Base-by-base conservation (phyloP, 2,888 invertebrate species). In the Dynastes maya region DNA sequence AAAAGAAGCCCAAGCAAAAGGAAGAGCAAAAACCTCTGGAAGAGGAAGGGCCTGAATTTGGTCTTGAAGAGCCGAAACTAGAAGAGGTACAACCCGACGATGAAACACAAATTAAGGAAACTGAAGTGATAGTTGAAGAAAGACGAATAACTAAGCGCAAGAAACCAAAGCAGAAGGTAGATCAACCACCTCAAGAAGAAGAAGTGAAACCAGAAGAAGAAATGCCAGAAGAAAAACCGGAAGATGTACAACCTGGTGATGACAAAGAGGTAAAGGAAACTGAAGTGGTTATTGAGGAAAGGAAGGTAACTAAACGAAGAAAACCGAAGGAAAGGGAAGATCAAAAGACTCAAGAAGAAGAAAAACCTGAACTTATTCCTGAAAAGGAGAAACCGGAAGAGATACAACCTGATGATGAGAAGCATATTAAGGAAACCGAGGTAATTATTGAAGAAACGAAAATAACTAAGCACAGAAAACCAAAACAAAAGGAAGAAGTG, bases 91-190 rank as follows among this genome's bases (percentile, higher is more conserved):
- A 45, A 45, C 45, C 45, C 0, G 8, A 8, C 2, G 9, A 45
- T 45, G 45, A 5, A 1, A 45, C 6, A 45, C 45, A 9, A 8
- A 11, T 45, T 45, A 45, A 45, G 45, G 45, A 45, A 45, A 45
- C 11, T 45, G 45, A 45, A 11, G 8, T 45, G 45, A 8, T 45
- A 45, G 40, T 45, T 82, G 5, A 80, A 83, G 84, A 80, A 81
- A 81, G 11, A 80, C 82, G 58, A 88, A 87, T 82, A 86, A 89
- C 84, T 88, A 90, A 65, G 82, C 90, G 78, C 88, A 88, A 80
- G 88, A 89, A 80, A 86, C 90, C 49, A 83, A 85, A 40, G 85
- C 32, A 32, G 32, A 71, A 53, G 29, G 55, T 29, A 11, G 9
- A 45, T 8, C 45, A 45, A 5, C 4, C 4, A 37, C 32, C 32